These are phyloP conservation scores for Hylaeus anthracinus DNA, from an alignment of 1,140 invertebrate genomes.

Conservation along the genomic window DNA sequence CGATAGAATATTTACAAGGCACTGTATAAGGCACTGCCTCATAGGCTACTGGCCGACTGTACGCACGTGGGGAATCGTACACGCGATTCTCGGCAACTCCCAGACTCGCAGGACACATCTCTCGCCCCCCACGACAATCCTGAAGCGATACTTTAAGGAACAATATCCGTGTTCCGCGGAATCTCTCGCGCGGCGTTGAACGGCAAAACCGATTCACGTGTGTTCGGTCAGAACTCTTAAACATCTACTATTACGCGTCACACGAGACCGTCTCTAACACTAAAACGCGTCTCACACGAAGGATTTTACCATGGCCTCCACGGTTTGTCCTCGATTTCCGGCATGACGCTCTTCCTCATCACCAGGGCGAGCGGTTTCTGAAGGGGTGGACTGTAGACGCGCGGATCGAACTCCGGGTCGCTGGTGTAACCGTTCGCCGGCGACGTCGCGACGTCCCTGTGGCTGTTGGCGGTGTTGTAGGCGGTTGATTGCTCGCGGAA, in stretches of 20 bases:
- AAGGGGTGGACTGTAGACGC: constrained; percentile 82
- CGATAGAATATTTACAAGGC: constrained; percentile 74
- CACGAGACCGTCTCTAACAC: constrained; percentile 15
- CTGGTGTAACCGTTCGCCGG: constrained; percentile 77
- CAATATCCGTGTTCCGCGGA: constrained; percentile 55
- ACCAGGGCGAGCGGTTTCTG: constrained; percentile 87
- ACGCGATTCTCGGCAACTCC: constrained; percentile 7
- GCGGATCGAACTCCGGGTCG: constrained; percentile 76
- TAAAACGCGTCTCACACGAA: constrained; percentile 21
- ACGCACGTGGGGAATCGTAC: constrained; percentile 38
- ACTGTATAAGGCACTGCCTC: constrained; percentile 76
- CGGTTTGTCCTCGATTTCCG: constrained; percentile 81
- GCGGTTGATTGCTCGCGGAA: constrained; percentile 77
- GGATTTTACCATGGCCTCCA: constrained; percentile 87
- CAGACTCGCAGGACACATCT: constrained; percentile 17
- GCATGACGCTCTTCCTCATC: constrained; percentile 83
- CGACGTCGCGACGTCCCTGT: constrained; percentile 78
- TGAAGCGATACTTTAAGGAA: constrained; percentile 48
- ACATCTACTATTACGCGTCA: constrained; percentile 31
- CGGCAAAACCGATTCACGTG: constrained; percentile 21
- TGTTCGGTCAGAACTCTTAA: constrained; percentile 16
- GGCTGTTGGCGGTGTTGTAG: constrained; percentile 76
- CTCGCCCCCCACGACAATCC: constrained; percentile 18
- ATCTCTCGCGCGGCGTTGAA: constrained; percentile 16
- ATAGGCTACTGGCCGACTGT: constrained; percentile 74